A percentile compares a stretch with the other conserved stretches of the same genome.
Evolutionary conservation across 2,888 invertebrate genomes (phyloP).

Genomic region (Lycocerus yunnanus): DNA sequence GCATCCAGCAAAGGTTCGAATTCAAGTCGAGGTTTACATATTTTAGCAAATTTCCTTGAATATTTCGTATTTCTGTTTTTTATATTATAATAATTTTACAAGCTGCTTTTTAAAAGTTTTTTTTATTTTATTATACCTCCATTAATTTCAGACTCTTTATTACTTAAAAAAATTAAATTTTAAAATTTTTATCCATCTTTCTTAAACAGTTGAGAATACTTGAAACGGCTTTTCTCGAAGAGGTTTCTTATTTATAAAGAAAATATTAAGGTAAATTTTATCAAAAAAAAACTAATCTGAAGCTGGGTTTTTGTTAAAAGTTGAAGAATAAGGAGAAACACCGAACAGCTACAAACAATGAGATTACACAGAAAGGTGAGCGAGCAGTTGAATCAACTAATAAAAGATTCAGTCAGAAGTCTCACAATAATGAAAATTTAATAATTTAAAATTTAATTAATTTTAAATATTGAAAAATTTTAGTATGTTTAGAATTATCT

Average conservation of each 20-base stretch:
- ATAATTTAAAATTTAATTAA: not conserved
- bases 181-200: not conserved
- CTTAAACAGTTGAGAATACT: not conserved
- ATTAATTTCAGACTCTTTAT: not conserved
- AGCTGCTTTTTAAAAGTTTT: not conserved
- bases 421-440: not conserved
- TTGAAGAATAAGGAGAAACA: not conserved
- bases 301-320: not conserved
- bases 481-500: not conserved
- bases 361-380: not conserved
- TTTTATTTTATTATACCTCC: not conserved
- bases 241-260: not conserved
- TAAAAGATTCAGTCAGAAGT: not conserved
- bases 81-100: too few relatives aligned
- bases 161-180: not conserved
- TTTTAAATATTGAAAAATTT: not conserved
- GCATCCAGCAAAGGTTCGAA: too few relatives aligned
- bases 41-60: too few relatives aligned
- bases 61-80: too few relatives aligned
- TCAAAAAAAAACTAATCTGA: not conserved
- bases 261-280: not conserved
- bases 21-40: too few relatives aligned
- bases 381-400: not conserved
- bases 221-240: not conserved
- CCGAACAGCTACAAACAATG: not conserved